Percentiles rank a stretch among this genome's conserved stretches.
Conservation (phyloP, 1,140 invertebrate species). For the Trichonephila clavipes region DNA sequence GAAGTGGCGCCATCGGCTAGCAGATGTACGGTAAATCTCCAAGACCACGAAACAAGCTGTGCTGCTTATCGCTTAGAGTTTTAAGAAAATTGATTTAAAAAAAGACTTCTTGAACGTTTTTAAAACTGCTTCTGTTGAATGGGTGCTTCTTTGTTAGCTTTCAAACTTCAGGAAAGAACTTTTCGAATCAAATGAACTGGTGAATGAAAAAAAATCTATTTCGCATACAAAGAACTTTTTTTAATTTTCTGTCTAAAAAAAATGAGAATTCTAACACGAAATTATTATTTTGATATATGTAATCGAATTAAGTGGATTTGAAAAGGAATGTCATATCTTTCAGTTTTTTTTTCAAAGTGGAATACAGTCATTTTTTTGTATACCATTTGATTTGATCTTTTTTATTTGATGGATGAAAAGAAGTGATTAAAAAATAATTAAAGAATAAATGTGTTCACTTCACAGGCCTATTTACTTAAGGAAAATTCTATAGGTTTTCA, state of each 20-base stretch:
- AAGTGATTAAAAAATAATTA: not conserved
- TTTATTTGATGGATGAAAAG: conserved; percentile 1
- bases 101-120: conserved; percentile 29
- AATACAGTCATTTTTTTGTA: conserved; percentile 16
- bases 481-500: not conserved
- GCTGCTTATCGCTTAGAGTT: conserved; percentile 98
- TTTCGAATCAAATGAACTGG: conserved; percentile 32
- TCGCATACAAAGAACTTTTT: conserved; percentile 1
- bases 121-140: conserved; percentile 72
- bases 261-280: not conserved
- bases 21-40: conserved; percentile 97
- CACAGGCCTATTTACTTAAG: conserved; percentile 31
- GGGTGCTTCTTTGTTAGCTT: conserved; percentile 74
- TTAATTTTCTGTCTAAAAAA: conserved; percentile 40
- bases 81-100: conserved; percentile 82
- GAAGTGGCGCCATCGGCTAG: conserved; percentile 97
- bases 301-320: not conserved
- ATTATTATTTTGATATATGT: not conserved
- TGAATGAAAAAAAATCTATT: conserved; percentile 15
- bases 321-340: conserved; percentile 35
- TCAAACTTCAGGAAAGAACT: conserved; percentile 45
- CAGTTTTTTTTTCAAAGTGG: conserved; percentile 64
- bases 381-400: not conserved
- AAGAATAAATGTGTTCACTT: not conserved
- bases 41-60: conserved; percentile 98